phyloP scores from a whole-genome alignment of 2,888 invertebrate species.

The Coelinius sp. region DNA sequence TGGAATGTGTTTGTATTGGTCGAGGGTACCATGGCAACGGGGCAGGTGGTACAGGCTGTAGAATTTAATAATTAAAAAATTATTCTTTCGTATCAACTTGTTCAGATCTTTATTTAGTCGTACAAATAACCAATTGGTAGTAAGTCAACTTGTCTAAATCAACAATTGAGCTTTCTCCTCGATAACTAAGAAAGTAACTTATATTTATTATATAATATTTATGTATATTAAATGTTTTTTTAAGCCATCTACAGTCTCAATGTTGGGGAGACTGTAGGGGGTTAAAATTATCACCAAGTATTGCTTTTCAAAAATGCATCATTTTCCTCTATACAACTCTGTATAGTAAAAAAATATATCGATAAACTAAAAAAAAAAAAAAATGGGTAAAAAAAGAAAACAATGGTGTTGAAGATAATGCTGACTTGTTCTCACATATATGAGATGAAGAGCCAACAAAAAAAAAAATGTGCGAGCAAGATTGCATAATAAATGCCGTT shows the following conservation, averaged over 20 bases:
- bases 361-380: neutral
- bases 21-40: neutral
- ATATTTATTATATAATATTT: neutral
- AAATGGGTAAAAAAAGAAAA: conserved; percentile 4
- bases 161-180: conserved; percentile 5
- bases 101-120: conserved; percentile 5
- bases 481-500: conserved; percentile 20
- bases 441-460: neutral
- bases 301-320: neutral
- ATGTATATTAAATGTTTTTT: neutral
- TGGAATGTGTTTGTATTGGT: neutral
- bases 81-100: neutral
- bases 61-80: no score
- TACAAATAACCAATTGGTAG: conserved; percentile 4
- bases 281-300: conserved; percentile 21
- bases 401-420: neutral
- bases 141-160: conserved; percentile 1
- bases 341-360: neutral
- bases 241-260: conserved; percentile 4
- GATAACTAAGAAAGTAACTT: neutral
- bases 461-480: conserved; percentile 7
- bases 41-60: neutral
- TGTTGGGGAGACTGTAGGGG: neutral
- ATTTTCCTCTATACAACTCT: neutral
- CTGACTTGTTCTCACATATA: conserved; percentile 5